Conservation (phyloP, 2,888 invertebrate species). For the Escarpia spicata region DNA sequence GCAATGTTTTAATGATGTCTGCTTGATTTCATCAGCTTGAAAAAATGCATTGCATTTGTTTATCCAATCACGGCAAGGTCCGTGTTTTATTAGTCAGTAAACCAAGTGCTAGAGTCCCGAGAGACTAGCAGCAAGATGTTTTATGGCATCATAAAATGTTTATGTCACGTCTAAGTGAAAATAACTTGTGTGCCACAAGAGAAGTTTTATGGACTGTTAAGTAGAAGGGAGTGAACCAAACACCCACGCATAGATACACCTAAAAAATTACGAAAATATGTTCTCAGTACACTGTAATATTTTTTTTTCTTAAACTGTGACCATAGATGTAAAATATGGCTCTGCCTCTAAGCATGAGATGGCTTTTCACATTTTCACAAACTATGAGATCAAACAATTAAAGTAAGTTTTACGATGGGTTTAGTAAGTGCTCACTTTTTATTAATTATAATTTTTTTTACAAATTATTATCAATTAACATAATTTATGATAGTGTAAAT, state of each 20-base stretch:
- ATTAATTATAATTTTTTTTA: no score
- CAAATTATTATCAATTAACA: no score
- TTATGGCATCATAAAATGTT: background rate
- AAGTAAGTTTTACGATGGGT: no score
- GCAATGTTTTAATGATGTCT: background rate
- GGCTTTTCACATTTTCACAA: no score
- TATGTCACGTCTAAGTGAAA: background rate
- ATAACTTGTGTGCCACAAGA: background rate
- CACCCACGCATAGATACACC: background rate
- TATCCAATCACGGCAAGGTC: background rate
- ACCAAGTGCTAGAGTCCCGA: background rate
- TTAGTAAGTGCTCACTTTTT: no score
- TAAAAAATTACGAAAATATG: background rate
- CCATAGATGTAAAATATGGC: no score
- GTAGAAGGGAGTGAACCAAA: background rate
- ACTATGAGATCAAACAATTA: no score
- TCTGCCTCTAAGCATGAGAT: no score
- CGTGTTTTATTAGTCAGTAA: background rate
- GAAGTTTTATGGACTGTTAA: background rate
- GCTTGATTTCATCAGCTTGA: background rate
- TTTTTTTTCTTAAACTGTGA: no score
- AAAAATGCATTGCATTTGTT: background rate
- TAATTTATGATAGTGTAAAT: no score
- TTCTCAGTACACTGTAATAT: no score
- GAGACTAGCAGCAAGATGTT: background rate